Conservation (phyloP, 2,797 vertebrate genomes). For the Darevskia mixta region DNA sequence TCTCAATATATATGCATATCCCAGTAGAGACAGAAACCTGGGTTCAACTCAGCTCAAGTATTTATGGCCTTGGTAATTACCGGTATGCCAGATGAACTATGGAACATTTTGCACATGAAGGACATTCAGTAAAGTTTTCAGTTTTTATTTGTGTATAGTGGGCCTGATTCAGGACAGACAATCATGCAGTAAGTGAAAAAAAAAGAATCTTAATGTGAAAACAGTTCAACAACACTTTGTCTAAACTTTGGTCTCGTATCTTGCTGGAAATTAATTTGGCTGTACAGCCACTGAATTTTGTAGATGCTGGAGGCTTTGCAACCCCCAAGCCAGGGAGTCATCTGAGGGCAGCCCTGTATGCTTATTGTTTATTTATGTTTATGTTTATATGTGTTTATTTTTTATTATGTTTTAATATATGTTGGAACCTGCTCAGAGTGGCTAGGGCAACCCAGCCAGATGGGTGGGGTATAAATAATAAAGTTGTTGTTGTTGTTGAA, state of each 20-base stretch:
- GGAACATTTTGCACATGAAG: neutral
- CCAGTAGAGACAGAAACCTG: neutral
- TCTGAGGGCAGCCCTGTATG: no score
- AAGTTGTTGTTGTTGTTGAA: no score
- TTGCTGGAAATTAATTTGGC: constrained; percentile 54
- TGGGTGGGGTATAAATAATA: no score
- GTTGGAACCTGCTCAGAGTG: no score
- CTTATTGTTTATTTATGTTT: no score
- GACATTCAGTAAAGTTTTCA: neutral
- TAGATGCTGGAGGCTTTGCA: neutral
- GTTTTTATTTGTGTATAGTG: neutral
- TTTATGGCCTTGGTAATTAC: neutral
- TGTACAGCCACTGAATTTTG: neutral
- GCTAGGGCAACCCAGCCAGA: no score
- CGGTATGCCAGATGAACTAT: neutral
- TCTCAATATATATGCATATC: no score
- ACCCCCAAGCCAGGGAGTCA: no score
- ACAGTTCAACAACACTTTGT: neutral
- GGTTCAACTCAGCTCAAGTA: neutral
- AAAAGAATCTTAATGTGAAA: neutral
- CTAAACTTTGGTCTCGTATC: constrained; percentile 22
- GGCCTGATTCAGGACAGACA: neutral
- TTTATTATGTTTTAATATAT: no score
- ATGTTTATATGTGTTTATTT: no score
- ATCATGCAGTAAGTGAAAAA: neutral